These are phyloP conservation scores for Zygothrica quintamaculata DNA, from an alignment of 2,888 invertebrate genomes.

Conservation along the genomic window DNA sequence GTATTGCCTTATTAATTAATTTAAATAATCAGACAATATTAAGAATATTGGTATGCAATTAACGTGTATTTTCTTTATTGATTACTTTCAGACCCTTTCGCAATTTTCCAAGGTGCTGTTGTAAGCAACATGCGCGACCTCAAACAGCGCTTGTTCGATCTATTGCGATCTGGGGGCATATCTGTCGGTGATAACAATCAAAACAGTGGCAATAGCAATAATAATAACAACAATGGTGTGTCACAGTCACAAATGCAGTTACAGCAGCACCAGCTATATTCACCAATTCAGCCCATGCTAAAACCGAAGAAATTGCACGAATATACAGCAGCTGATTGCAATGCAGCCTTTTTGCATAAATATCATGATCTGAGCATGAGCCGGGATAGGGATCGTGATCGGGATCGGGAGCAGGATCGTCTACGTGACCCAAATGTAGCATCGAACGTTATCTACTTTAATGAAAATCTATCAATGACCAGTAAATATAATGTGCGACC, in stretches of 20 bases:
- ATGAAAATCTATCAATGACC: conserved; percentile 84
- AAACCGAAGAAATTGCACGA: conserved; percentile 83
- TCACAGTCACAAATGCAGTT: conserved; percentile 23
- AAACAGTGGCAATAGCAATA: conserved; percentile 19
- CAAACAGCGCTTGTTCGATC: conserved; percentile 83
- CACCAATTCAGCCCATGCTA: conserved; percentile 47
- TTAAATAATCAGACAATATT: too few species aligned
- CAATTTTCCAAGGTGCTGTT: conserved; percentile 18
- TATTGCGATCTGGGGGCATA: conserved; percentile 80
- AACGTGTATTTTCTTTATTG: conserved; percentile 6
- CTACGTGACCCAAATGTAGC: conserved; percentile 24
- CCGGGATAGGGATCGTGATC: conserved; percentile 28
- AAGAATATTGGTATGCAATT: too few species aligned
- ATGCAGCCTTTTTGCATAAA: conserved; percentile 82
- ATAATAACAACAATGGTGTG: conserved; percentile 15
- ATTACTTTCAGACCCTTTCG: conserved; percentile 39
- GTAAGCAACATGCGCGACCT: conserved; percentile 82
- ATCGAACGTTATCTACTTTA: conserved; percentile 83
- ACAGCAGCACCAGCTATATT: conserved; percentile 31
- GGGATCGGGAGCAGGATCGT: conserved; percentile 23
- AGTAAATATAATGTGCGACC: conserved; percentile 82
- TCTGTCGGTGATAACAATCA: conserved; percentile 63
- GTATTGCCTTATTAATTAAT: too few species aligned
- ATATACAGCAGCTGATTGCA: conserved; percentile 82
- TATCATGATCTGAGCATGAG: conserved; percentile 79